These are phyloP conservation scores for Charaxes varanes DNA, from an alignment of 1,140 invertebrate species.

Conservation along the genomic window DNA sequence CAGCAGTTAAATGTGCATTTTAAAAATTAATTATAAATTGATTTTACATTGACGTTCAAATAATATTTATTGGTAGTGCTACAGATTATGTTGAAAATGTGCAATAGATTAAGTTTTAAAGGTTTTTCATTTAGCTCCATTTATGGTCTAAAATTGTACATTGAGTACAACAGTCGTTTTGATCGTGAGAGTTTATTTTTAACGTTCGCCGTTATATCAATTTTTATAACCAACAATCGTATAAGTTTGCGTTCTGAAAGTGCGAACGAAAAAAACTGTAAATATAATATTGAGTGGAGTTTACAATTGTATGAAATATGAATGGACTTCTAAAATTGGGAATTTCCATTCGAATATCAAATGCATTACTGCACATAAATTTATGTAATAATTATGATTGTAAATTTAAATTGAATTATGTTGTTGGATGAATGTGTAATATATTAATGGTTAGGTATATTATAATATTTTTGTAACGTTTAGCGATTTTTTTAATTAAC, in stretches of 20 bases:
- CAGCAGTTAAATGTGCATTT: constrained; percentile 19
- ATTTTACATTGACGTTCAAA: constrained; percentile 7
- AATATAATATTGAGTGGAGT: constrained; percentile 21
- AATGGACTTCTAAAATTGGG: constrained; percentile 10
- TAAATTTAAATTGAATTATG: constrained; percentile 66
- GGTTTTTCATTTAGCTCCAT: constrained; percentile 5
- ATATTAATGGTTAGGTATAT: constrained; percentile 64
- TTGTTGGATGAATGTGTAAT: constrained; percentile 65
- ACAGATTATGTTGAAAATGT: constrained; percentile 25
- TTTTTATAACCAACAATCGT: constrained; percentile 2
- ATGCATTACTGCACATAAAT: constrained; percentile 39
- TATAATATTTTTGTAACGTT: constrained; percentile 66
- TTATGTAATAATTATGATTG: constrained; percentile 52
- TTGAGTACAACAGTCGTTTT: constrained; percentile 5
- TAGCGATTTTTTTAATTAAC: constrained; percentile 33
- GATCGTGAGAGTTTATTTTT: neutral
- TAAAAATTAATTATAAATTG: constrained; percentile 12
- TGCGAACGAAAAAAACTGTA: constrained; percentile 23
- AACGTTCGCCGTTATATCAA: neutral
- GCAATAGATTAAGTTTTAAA: constrained; percentile 46
- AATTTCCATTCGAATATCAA: constrained; percentile 15
- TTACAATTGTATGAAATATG: constrained; percentile 7
- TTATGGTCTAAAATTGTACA: constrained; percentile 10
- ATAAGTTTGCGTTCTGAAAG: constrained; percentile 24
- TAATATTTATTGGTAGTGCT: constrained; percentile 15